Evolutionary conservation across 2,113 vertebrate genomes (phyloP).

Genomic region (Macaca nemestrina): DNA sequence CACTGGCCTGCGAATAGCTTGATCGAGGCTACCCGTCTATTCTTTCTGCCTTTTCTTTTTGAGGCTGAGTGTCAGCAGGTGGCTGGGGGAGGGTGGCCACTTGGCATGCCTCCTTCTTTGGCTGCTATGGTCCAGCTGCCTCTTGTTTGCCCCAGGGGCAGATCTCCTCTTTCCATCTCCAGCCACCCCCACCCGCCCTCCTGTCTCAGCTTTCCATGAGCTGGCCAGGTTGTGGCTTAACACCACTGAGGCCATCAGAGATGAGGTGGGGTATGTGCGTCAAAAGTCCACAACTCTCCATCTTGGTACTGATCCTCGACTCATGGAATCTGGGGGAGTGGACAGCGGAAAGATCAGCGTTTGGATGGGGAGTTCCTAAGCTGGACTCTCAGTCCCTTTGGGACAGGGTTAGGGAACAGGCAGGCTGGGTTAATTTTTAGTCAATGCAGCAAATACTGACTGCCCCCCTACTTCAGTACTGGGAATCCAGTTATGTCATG

Average conservation of each 20-base stretch:
- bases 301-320: background rate
- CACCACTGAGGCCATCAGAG: background rate
- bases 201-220: background rate
- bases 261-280: background rate
- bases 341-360: background rate
- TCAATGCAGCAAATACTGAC: constrained; percentile 68
- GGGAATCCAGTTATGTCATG: constrained; percentile 67
- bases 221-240: constrained; percentile 5
- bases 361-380: constrained; percentile 20
- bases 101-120: background rate
- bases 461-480: constrained; percentile 59
- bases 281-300: background rate
- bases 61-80: background rate
- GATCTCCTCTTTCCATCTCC: background rate
- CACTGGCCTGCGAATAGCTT: background rate
- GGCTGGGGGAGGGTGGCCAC: background rate
- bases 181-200: background rate
- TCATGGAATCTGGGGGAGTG: background rate
- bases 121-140: background rate
- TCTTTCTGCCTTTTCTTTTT: background rate
- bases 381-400: constrained; percentile 6
- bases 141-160: background rate
- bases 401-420: constrained; percentile 61
- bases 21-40: background rate
- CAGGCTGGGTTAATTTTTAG: constrained; percentile 76